phyloP scores from a whole-genome alignment of 2,113 vertebrate species.

The Syngnathus typhle region DNA sequence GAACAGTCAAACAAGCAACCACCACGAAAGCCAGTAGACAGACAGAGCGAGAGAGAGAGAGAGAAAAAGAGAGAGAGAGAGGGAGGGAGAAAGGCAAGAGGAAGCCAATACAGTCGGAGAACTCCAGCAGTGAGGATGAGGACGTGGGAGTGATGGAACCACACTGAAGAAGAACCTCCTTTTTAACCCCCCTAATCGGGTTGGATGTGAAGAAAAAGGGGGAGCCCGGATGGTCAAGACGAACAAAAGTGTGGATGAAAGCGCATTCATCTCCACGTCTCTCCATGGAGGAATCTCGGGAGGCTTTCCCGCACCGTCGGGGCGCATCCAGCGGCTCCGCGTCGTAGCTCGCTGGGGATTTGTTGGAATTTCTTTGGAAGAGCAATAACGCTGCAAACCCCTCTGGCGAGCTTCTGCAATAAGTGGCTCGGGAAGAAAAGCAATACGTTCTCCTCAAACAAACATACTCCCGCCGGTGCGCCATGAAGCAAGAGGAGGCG shows the following conservation, averaged over 20 bases:
- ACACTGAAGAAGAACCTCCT: conserved; percentile 18
- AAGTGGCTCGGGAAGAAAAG: conserved; percentile 60
- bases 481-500: conserved; percentile 64
- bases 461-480: conserved; percentile 54
- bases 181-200: not conserved
- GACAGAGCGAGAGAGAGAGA: conserved; percentile 1
- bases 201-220: not conserved
- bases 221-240: conserved; percentile 26
- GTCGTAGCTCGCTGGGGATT: not conserved
- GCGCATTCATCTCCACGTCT: conserved; percentile 14
- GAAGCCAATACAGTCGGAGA: conserved; percentile 49
- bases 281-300: conserved; percentile 50
- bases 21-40: conserved; percentile 19
- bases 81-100: not conserved
- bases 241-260: conserved; percentile 21
- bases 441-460: conserved; percentile 64
- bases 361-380: not conserved
- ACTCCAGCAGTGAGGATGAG: conserved; percentile 56
- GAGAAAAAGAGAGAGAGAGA: conserved; percentile 10
- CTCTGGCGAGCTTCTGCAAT: conserved; percentile 59
- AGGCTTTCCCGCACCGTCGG: conserved; percentile 20
- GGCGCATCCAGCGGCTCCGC: conserved; percentile 44
- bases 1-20: conserved; percentile 46
- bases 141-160: conserved; percentile 56
- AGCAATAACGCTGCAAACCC: conserved; percentile 58